Conservation (phyloP, 2,888 invertebrate genomes). For the Spisula subtruncata region DNA sequence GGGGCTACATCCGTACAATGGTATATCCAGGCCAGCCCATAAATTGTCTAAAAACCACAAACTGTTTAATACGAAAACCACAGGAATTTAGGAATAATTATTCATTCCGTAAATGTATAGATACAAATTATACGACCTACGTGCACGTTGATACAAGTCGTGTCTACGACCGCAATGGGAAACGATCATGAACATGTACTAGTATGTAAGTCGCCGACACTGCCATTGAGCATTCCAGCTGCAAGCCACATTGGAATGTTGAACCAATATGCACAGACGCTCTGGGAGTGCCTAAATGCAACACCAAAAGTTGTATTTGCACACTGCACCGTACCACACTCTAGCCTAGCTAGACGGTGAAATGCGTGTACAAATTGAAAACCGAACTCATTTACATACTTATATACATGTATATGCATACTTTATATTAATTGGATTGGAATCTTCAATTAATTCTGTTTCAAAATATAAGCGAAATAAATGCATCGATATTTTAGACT, state of each 20-base stretch:
- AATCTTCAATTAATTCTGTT: too few species aligned
- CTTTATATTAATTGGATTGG: too few species aligned
- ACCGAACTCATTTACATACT: too few species aligned
- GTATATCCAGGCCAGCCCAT: not conserved
- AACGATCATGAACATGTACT: too few species aligned
- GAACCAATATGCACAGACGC: not conserved
- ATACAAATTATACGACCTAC: not conserved
- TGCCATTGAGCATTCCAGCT: not conserved
- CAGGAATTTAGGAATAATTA: not conserved
- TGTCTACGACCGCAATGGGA: not conserved
- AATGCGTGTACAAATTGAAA: too few species aligned
- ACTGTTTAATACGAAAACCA: not conserved
- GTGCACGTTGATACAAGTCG: not conserved
- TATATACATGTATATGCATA: too few species aligned
- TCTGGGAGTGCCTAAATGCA: not conserved
- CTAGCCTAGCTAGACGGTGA: too few species aligned
- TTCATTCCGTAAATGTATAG: not conserved
- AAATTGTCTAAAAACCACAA: not conserved
- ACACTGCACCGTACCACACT: too few species aligned
- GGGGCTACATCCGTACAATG: not conserved
- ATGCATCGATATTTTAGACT: too few species aligned
- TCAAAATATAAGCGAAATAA: too few species aligned
- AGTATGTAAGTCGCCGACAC: not conserved
- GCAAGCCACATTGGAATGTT: not conserved
- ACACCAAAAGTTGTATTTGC: not conserved